A percentile compares a stretch with the other conserved stretches of the same genome.
These are phyloP conservation scores for Microchrysa polita DNA, from an alignment of 2,888 invertebrate species.

Conservation along the genomic window DNA sequence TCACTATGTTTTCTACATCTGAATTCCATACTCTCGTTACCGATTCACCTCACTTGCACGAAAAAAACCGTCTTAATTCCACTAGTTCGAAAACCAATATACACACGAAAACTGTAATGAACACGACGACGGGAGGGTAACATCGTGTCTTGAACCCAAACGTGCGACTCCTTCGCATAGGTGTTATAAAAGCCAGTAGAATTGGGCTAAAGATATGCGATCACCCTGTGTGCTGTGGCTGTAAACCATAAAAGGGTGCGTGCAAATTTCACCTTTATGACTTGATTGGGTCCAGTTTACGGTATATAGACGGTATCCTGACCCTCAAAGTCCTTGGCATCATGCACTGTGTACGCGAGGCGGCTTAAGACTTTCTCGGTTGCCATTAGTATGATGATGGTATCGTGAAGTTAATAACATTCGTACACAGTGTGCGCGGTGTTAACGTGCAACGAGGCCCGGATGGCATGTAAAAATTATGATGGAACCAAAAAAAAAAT, in stretches of 20 bases:
- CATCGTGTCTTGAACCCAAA: not conserved
- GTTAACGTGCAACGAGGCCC: not conserved
- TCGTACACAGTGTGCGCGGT: slow-evolving; percentile 3
- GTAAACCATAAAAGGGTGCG: slow-evolving; percentile 42
- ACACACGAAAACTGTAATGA: not conserved
- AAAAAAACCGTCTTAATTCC: slow-evolving; percentile 12
- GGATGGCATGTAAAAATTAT: slow-evolving; percentile 6
- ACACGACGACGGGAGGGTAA: not conserved
- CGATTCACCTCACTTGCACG: not conserved
- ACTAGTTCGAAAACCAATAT: not conserved
- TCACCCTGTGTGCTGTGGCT: slow-evolving; percentile 38
- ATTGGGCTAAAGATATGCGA: slow-evolving; percentile 18
- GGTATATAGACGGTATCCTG: not conserved
- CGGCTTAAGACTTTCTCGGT: slow-evolving; percentile 25
- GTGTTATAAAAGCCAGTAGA: slow-evolving; percentile 35
- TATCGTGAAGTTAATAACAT: slow-evolving; percentile 33
- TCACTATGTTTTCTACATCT: no score
- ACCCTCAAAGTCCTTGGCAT: slow-evolving; percentile 9
- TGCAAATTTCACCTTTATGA: slow-evolving; percentile 46
- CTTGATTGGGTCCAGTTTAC: slow-evolving; percentile 46
- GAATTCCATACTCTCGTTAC: not conserved
- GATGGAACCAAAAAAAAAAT: not conserved
- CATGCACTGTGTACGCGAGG: no score
- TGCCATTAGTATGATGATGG: slow-evolving; percentile 36
- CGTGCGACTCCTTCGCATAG: not conserved